A percentile compares a stretch with the other conserved stretches of the same genome.
These are phyloP conservation scores for Trypoxylus dichotomus DNA, from an alignment of 1,140 invertebrate genomes.

Conservation along the genomic window DNA sequence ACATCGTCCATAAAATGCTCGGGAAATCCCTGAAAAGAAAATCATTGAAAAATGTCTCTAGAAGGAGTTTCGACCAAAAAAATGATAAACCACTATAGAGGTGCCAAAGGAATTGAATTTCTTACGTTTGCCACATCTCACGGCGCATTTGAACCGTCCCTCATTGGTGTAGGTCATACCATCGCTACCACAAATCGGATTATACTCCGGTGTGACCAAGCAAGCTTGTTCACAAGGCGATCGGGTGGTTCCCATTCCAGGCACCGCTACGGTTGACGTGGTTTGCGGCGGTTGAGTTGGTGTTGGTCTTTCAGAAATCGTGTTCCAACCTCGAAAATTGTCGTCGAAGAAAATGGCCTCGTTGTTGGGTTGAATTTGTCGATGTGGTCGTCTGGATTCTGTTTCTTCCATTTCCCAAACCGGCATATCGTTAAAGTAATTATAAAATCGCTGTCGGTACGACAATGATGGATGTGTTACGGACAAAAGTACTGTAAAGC, in stretches of 20 bases:
- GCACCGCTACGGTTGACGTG: constrained; percentile 32
- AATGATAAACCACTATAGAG: too few species aligned
- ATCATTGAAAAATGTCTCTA: background rate
- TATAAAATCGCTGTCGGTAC: background rate
- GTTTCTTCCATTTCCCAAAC: background rate
- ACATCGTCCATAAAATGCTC: background rate
- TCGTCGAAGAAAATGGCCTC: background rate
- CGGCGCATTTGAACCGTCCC: constrained; percentile 61
- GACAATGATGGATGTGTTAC: background rate
- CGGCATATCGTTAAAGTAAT: background rate
- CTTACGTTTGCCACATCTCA: constrained; percentile 60
- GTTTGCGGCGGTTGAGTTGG: background rate
- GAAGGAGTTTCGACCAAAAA: too few species aligned
- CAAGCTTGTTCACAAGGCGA: constrained; percentile 36
- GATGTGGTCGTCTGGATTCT: background rate
- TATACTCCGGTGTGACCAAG: constrained; percentile 60
- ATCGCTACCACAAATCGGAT: constrained; percentile 71
- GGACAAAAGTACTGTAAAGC: background rate
- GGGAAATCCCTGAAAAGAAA: background rate
- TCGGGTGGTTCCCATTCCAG: constrained; percentile 37
- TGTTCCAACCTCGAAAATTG: background rate
- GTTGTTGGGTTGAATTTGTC: background rate
- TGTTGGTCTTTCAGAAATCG: background rate
- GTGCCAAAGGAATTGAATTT: background rate
- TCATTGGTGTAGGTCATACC: constrained; percentile 63